These are phyloP conservation scores for Pachymerium ferrugineum DNA, from an alignment of 2,888 invertebrate genomes.

Conservation along the genomic window DNA sequence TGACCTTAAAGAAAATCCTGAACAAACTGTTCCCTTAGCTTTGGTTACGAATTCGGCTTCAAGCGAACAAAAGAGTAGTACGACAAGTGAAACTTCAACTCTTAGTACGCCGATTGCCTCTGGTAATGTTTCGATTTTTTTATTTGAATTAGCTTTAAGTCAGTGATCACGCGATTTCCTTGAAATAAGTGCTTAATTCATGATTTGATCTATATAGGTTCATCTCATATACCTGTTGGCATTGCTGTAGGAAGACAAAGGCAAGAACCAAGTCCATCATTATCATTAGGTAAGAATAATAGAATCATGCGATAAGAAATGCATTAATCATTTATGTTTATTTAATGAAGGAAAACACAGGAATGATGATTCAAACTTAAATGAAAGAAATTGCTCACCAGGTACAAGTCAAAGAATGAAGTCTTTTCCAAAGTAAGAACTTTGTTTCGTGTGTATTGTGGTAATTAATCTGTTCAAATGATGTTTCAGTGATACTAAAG, in stretches of 20 bases:
- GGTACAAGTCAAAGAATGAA: background rate
- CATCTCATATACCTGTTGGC: constrained; percentile 64
- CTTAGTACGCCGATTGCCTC: background rate
- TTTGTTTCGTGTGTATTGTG: too few relatives aligned
- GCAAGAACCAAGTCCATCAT: constrained; percentile 38
- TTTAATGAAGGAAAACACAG: background rate
- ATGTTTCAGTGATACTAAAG: background rate
- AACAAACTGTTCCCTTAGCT: background rate
- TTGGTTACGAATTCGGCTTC: background rate
- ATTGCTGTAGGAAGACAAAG: constrained; percentile 78
- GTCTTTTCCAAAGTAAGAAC: background rate
- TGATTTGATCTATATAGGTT: constrained; percentile 34
- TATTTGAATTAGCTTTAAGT: background rate
- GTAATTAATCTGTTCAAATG: too few relatives aligned
- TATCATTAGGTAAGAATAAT: too few relatives aligned
- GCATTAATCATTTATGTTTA: background rate
- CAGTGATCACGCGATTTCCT: background rate
- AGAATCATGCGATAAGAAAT: constrained; percentile 7
- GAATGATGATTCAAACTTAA: background rate
- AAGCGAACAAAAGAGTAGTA: too few relatives aligned
- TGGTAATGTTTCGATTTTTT: background rate
- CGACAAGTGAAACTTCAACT: too few relatives aligned
- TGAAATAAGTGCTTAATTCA: background rate
- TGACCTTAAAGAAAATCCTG: background rate
- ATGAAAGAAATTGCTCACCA: background rate